A percentile compares a stretch with the other conserved stretches of the same genome.
Conservation (phyloP, 2,888 invertebrate genomes). For the Drosophila subquinaria region DNA sequence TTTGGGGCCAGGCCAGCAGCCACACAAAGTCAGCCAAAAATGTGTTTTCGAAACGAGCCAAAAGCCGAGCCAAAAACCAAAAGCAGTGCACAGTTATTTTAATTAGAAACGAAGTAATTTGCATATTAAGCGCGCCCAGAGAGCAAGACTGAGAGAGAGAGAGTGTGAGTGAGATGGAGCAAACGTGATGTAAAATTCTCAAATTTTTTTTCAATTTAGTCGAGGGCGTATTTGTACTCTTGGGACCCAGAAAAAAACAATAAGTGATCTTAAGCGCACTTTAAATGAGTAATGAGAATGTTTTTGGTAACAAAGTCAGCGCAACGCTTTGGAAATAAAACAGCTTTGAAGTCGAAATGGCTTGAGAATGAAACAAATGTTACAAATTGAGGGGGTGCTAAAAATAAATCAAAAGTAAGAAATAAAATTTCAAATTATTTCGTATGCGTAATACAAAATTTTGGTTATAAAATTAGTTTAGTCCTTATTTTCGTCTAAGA, state of each 20-base stretch:
- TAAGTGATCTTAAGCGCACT: slow-evolving; percentile 45
- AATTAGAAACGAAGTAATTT: slow-evolving; percentile 81
- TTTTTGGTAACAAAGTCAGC: slow-evolving; percentile 21
- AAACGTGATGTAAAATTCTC: slow-evolving; percentile 43
- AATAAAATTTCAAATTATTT: background rate
- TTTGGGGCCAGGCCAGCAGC: slow-evolving; percentile 19
- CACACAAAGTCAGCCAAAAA: slow-evolving; percentile 66
- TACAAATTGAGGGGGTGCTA: background rate
- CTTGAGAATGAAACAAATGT: slow-evolving; percentile 1
- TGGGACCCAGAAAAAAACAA: slow-evolving; percentile 35
- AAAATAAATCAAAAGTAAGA: background rate
- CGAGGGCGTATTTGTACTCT: slow-evolving; percentile 17
- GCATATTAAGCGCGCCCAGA: slow-evolving; percentile 67
- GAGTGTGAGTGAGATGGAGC: background rate
- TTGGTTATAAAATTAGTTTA: too few relatives aligned
- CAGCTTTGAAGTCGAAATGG: slow-evolving; percentile 17
- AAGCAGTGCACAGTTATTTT: slow-evolving; percentile 79
- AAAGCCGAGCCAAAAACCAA: slow-evolving; percentile 50
- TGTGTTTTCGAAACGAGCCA: slow-evolving; percentile 63
- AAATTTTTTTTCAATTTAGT: slow-evolving; percentile 55
- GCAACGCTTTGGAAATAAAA: slow-evolving; percentile 19
- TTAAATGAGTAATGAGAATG: slow-evolving; percentile 52
- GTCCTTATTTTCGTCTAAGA: too few relatives aligned
- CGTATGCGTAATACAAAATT: too few relatives aligned
- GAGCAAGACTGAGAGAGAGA: slow-evolving; percentile 2